phyloP scores from a whole-genome alignment of 2,888 invertebrate species.

The Marasmarcha lunaedactyla region DNA sequence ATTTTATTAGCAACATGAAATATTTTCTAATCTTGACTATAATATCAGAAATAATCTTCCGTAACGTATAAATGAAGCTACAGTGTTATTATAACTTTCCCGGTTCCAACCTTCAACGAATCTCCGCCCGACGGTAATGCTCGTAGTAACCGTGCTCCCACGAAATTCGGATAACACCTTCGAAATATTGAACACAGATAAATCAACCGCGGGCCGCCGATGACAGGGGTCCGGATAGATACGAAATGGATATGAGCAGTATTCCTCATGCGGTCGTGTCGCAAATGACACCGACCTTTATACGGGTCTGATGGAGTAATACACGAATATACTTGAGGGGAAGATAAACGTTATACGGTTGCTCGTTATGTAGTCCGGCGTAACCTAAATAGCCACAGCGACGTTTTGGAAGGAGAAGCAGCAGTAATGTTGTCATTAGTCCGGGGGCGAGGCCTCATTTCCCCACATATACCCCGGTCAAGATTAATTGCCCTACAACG shows the following conservation, averaged over 20 bases:
- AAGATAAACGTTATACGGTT: background rate
- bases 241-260: background rate
- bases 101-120: conserved; percentile 57
- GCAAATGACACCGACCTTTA: background rate
- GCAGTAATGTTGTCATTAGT: conserved; percentile 29
- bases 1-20: no score
- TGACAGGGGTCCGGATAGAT: conserved; percentile 1
- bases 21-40: no score
- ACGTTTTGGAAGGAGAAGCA: no score
- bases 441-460: conserved; percentile 37
- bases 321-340: background rate
- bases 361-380: background rate
- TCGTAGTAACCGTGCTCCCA: conserved; percentile 44
- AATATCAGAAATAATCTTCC: no score
- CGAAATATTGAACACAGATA: conserved; percentile 31
- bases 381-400: background rate
- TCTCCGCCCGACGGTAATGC: conserved; percentile 37
- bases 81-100: conserved; percentile 64
- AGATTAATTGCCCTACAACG: conserved; percentile 61
- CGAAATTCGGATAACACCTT: conserved; percentile 36
- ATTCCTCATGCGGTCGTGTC: background rate
- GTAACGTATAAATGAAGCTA: no score
- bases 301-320: background rate
- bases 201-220: background rate
- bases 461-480: conserved; percentile 55